Conservation (phyloP, 1,140 invertebrate genomes). For the Dendrolimus punctatus region DNA sequence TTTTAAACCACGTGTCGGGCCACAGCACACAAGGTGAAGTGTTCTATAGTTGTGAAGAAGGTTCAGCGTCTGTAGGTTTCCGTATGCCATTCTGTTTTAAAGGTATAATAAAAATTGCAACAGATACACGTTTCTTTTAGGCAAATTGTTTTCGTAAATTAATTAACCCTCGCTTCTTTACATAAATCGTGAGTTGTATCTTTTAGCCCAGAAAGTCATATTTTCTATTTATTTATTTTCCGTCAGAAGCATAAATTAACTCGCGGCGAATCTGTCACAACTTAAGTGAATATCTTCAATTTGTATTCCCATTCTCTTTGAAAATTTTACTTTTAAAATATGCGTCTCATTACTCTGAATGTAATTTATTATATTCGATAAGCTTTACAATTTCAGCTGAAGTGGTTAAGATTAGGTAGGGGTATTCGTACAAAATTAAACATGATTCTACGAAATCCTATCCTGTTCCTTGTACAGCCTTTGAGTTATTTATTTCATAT, state of each 20-base stretch:
- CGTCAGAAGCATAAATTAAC: conserved; percentile 3
- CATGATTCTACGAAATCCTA: no score
- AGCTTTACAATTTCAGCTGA: background rate
- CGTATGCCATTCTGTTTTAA: background rate
- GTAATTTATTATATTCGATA: conserved; percentile 8
- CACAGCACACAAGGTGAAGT: no score
- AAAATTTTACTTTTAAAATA: conserved; percentile 13
- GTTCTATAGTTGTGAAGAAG: no score
- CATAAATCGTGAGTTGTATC: conserved; percentile 13
- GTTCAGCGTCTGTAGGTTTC: no score
- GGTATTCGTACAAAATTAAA: no score
- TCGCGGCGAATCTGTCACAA: conserved; percentile 12
- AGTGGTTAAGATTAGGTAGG: background rate
- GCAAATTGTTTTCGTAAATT: conserved; percentile 25
- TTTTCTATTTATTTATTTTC: conserved; percentile 22
- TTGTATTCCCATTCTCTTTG: conserved; percentile 12
- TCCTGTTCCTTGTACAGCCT: no score
- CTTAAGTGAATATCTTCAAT: conserved; percentile 16
- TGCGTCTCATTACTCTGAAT: conserved; percentile 9
- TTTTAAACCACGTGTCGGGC: no score
- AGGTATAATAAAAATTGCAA: conserved; percentile 2
- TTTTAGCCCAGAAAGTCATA: conserved; percentile 17
- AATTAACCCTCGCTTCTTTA: conserved; percentile 32
- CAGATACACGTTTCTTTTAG: conserved; percentile 19
- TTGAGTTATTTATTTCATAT: no score